Percentiles rank a stretch among this genome's conserved stretches.
Conservation (phyloP, 2,888 invertebrate genomes). For the Mythimna vitellina region DNA sequence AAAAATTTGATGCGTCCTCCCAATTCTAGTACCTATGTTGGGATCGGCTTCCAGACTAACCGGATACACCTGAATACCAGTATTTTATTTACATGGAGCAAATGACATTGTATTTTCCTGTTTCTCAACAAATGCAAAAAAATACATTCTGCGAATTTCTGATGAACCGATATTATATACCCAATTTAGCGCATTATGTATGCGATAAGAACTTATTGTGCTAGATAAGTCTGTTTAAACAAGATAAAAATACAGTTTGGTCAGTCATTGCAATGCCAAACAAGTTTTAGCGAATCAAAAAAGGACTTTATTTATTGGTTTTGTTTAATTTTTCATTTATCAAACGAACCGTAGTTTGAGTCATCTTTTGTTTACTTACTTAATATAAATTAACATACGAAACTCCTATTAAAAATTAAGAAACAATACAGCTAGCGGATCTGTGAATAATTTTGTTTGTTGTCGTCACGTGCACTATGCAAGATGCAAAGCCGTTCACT, state of each 20-base stretch:
- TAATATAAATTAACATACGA: not conserved
- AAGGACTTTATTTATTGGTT: not conserved
- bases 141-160: not conserved
- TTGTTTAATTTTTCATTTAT: slow-evolving; percentile 16
- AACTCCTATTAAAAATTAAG: not conserved
- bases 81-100: too few species aligned
- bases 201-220: slow-evolving; percentile 27
- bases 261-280: slow-evolving; percentile 8
- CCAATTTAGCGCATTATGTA: slow-evolving; percentile 30
- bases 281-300: slow-evolving; percentile 13
- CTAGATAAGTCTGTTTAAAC: slow-evolving; percentile 21
- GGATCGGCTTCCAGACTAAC: too few species aligned
- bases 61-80: too few species aligned
- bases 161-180: not conserved
- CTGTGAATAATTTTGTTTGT: slow-evolving; percentile 64
- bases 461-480: slow-evolving; percentile 73
- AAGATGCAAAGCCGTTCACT: slow-evolving; percentile 54
- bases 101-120: too few species aligned
- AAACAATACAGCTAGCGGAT: not conserved
- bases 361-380: slow-evolving; percentile 8
- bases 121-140: not conserved
- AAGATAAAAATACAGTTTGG: slow-evolving; percentile 28
- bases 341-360: not conserved
- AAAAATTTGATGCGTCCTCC: too few species aligned
- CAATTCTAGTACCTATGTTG: too few species aligned